A percentile compares a stretch with the other conserved stretches of the same genome.
Conservation (phyloP, 2,888 invertebrate genomes). For the Fragum whitleyi region DNA sequence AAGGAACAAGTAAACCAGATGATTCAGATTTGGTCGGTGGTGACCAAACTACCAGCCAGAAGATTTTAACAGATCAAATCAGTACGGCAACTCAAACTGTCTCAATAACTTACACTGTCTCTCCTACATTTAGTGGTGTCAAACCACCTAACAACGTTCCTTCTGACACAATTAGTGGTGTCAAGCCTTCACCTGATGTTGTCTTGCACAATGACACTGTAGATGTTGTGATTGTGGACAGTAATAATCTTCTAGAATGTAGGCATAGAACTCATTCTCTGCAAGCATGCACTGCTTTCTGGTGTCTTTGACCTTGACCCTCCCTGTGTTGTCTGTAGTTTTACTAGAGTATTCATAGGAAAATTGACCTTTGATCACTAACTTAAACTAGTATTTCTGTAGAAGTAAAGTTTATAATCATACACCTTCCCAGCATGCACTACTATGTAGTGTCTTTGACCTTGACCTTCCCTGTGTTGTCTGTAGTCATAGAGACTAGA, state of each 20-base stretch:
- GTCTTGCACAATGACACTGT: background rate
- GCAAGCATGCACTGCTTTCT: background rate
- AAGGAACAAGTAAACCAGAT: background rate
- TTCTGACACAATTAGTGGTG: background rate
- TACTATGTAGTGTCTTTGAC: too few species aligned
- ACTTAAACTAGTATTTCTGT: too few species aligned
- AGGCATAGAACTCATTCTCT: background rate
- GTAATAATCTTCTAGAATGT: background rate
- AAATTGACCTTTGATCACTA: too few species aligned
- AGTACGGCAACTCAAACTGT: slow-evolving; percentile 23
- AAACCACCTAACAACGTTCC: background rate
- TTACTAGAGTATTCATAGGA: too few species aligned
- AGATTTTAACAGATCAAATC: slow-evolving; percentile 17
- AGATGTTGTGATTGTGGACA: slow-evolving; percentile 10
- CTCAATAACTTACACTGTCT: background rate
- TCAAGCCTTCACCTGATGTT: background rate
- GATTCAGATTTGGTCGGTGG: background rate
- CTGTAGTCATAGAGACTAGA: too few species aligned
- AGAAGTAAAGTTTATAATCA: too few species aligned
- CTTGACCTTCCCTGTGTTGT: too few species aligned
- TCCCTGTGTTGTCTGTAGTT: background rate
- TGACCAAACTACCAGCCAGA: background rate
- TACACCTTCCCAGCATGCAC: too few species aligned
- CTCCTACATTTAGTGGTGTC: background rate
- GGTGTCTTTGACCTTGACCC: background rate